These are phyloP conservation scores for Zaprionus nigranus DNA, from an alignment of 1,140 invertebrate species.

Conservation along the genomic window DNA sequence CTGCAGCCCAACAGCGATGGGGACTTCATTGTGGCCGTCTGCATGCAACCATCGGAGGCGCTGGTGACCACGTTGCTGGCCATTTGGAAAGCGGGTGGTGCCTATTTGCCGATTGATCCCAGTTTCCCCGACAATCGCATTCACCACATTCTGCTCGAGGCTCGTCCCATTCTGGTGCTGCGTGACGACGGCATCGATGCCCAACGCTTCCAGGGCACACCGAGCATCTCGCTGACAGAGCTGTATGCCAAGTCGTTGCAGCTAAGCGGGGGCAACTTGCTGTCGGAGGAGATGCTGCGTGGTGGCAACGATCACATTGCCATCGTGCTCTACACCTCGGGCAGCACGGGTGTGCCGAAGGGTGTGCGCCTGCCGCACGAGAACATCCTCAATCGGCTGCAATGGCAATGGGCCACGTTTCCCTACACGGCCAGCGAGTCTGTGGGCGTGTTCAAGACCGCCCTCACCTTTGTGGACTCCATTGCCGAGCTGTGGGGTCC, in stretches of 20 bases:
- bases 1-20: constrained; percentile 87
- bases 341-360: constrained; percentile 96
- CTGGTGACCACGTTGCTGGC: constrained; percentile 89
- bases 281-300: constrained; percentile 66
- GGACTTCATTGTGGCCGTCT: constrained; percentile 90
- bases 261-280: constrained; percentile 61
- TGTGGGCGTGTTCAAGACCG: constrained; percentile 93
- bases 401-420: constrained; percentile 93
- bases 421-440: constrained; percentile 89
- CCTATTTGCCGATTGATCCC: constrained; percentile 92
- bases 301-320: constrained; percentile 86
- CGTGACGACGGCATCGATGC: constrained; percentile 86
- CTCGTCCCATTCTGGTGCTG: constrained; percentile 89
- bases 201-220: constrained; percentile 63
- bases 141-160: constrained; percentile 91
- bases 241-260: constrained; percentile 68
- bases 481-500: constrained; percentile 94
- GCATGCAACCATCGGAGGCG: constrained; percentile 90
- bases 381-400: constrained; percentile 91
- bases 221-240: constrained; percentile 62
- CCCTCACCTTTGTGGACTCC: constrained; percentile 95
- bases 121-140: constrained; percentile 90
- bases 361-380: constrained; percentile 93
- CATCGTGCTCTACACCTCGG: constrained; percentile 95
- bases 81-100: constrained; percentile 92